These are phyloP conservation scores for Umimayanthus kanabou DNA, from an alignment of 92 coral and sea anemone species.

Conservation along the genomic window DNA sequence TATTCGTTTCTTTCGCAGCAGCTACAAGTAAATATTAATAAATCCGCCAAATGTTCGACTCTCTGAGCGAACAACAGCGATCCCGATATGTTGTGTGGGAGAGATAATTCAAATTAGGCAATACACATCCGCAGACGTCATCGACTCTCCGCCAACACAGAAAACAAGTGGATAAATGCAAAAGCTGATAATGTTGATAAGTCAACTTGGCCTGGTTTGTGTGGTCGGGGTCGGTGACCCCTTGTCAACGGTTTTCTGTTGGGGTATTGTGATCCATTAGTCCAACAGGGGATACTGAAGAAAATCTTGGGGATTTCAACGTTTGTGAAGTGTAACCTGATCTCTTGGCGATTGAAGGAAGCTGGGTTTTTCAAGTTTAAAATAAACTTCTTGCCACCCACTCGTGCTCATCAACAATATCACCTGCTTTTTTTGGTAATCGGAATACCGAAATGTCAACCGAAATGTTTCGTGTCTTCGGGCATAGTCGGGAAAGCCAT, in stretches of 20 bases:
- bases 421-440: not conserved
- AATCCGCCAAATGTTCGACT: not conserved
- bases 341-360: not conserved
- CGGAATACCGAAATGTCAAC: not conserved
- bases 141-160: slow-evolving; percentile 14
- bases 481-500: not conserved
- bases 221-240: not conserved
- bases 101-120: slow-evolving; percentile 12
- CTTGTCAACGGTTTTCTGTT: not conserved
- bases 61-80: not conserved
- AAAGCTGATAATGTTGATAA: slow-evolving; percentile 20
- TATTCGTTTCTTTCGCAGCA: not conserved
- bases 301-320: too few relatives aligned
- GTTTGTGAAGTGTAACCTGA: not conserved
- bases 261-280: not conserved
- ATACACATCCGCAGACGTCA: slow-evolving; percentile 43
- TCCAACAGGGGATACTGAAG: not conserved
- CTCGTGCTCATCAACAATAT: not conserved
- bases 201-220: not conserved
- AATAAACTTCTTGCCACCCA: not conserved
- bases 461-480: not conserved
- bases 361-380: not conserved
- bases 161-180: slow-evolving; percentile 11
- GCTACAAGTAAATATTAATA: not conserved
- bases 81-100: not conserved